Conservation (phyloP, 1,140 invertebrate genomes). For the Pararge aegeria region DNA sequence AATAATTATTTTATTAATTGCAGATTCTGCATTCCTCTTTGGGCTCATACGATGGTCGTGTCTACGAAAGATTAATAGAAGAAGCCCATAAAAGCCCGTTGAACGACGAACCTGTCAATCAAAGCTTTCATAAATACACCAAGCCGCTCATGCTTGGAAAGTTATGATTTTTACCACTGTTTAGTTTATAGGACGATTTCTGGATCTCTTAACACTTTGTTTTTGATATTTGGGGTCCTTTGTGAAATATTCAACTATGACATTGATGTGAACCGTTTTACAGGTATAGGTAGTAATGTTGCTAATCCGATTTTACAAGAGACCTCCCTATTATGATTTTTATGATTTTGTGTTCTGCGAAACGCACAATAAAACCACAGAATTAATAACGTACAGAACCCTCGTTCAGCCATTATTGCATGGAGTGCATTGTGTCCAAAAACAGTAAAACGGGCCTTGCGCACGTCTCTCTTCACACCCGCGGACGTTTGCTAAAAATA, state of each 20-base stretch:
- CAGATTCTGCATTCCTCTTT: constrained; percentile 87
- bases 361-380: too few relatives aligned
- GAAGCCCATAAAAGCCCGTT: constrained; percentile 93
- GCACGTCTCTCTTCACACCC: too few relatives aligned
- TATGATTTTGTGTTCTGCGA: too few relatives aligned
- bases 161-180: constrained; percentile 69
- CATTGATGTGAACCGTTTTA: too few relatives aligned
- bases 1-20: constrained; percentile 8
- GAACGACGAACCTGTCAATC: constrained; percentile 90
- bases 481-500: too few relatives aligned
- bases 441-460: too few relatives aligned
- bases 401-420: too few relatives aligned
- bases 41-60: constrained; percentile 94
- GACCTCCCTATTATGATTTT: too few relatives aligned
- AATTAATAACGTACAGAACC: too few relatives aligned
- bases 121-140: constrained; percentile 87
- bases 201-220: neutral
- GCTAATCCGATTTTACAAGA: too few relatives aligned
- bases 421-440: too few relatives aligned
- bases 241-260: neutral
- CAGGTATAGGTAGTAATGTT: neutral
- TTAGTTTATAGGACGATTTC: neutral
- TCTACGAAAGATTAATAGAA: constrained; percentile 92
- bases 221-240: neutral
- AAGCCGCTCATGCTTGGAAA: constrained; percentile 89